Evolutionary conservation across 1,140 invertebrate genomes (phyloP).

Genomic region (Drosophila persimilis): DNA sequence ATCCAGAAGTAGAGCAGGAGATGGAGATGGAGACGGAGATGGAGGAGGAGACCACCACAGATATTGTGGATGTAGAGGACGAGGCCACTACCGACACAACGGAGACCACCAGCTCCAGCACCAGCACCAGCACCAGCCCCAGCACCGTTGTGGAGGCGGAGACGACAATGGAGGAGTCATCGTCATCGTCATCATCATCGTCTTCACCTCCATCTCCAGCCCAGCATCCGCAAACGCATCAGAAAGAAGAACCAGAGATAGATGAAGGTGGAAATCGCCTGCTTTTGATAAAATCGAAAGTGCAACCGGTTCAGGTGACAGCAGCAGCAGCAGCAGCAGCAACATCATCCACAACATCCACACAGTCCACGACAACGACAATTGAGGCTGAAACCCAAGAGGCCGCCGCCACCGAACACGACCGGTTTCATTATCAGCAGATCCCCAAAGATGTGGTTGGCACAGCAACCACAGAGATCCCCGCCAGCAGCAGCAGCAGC

Average conservation of each 20-base stretch:
- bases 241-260: constrained; percentile 35
- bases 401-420: constrained; percentile 40
- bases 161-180: constrained; percentile 20
- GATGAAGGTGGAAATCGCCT: constrained; percentile 51
- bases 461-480: constrained; percentile 2
- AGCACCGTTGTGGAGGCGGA: constrained; percentile 22
- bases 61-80: constrained; percentile 36
- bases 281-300: constrained; percentile 80
- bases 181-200: not conserved
- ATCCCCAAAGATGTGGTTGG: constrained; percentile 40
- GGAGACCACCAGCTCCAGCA: not conserved
- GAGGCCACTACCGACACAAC: constrained; percentile 21
- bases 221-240: constrained; percentile 16
- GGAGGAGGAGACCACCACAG: constrained; percentile 41
- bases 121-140: not conserved
- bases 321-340: constrained; percentile 38
- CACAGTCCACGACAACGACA: constrained; percentile 5
- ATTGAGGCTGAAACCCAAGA: constrained; percentile 21
- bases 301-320: constrained; percentile 78
- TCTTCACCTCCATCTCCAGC: constrained; percentile 2
- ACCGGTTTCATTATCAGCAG: constrained; percentile 81
- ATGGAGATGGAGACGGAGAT: not conserved
- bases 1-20: not conserved
- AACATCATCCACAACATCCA: constrained; percentile 25
- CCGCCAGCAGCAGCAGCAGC: constrained; percentile 12